Evolutionary conservation across 2,888 invertebrate genomes (phyloP), one percentile per base, ranked within the genome.

Genomic region (Drosophila trichaetosa): DNA sequence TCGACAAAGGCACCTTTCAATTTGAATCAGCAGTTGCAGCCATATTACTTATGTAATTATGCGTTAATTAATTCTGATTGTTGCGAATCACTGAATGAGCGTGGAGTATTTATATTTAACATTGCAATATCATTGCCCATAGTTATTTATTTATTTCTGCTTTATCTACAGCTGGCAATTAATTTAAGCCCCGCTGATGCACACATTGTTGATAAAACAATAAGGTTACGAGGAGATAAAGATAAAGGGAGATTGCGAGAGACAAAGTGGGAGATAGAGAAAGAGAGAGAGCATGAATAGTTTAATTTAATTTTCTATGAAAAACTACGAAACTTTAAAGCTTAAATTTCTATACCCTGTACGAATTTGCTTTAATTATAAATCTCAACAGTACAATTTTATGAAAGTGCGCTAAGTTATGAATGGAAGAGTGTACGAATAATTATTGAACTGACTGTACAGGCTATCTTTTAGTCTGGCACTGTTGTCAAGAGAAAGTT

Each of bases 271-370:
- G 40, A 40, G 40, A 40, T 2, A 5, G 10, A n/a, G 13, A 42
- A 3, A 42, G 13, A 1, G 2, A 4, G 46, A 16, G 7, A 24
- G 46, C 16, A 46, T 24, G 16, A 16, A 2, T 46, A 24, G 2
- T 24, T 21, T 13, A 4, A 46, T 21, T 21, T 7, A 16, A 4
- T 16, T 21, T 21, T 13, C 13, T 21, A 16, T 21, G 71, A 72
- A 82, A 79, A 64, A 72, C 76, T 67, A 66, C 71, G 64, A 69
- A 69, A 61, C 71, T 73, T 75, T 78, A 74, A 72, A 71, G 53
- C 62, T 83, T 65, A 57, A 38, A 76, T 82, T 54, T 16, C 0
- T n/a, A 6, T 29, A 51, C 11, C 2, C 1, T 6, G 11, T 51
- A 1, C 16, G 1, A 21, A 42, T 1, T 11, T 16, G 7, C 7